Base-by-base conservation (phyloP, 2,888 invertebrate genomes). In the Drosophila vallismaia region DNA sequence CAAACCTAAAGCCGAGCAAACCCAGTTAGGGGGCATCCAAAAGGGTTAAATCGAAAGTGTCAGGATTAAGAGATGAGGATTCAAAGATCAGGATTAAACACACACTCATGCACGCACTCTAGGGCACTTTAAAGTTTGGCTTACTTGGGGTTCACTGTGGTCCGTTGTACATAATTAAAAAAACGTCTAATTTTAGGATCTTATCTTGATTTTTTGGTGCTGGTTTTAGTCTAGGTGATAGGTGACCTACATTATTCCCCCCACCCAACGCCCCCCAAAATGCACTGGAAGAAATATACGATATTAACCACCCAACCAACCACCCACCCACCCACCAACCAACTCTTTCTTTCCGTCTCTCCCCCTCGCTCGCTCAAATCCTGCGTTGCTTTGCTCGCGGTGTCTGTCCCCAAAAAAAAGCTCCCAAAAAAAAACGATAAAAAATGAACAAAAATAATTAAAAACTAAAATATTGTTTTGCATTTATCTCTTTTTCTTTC, bases 351-450 rank as follows among this genome's bases (percentile, higher is more conserved):
- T 7, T 31, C 59, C 44, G 44, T 36, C 49, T 33, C 44, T 38
- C 51, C 12, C 48, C 3, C 38, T 24, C 42, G 24, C 68, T 52
- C 56, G 38, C 57, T 69, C 71, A 57, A 48, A 48, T 44, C 42
- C 71, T 59, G 71, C 71, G 69, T 59, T 59, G 69, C 72, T 54
- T 70, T 70, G 69, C 72, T 70, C 70, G 72, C 63, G 70, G 72
- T 71, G 70, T 70, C 54, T 69, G 70, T 44, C 70, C 44, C n/a
- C 56, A 45, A 44, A 14, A 26, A 60, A 42, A 44, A 14, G 19
- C 14, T 28, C 29, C 29, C 24, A 33, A 53, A 4, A 26, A 19
- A 69, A 42, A 42, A 42, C n/a, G 59, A 45, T 8, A 49, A 38
- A 45, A 75, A 60, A 6, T 14, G 9, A 54, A 29, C 6, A 8